Evolutionary conservation across 35 echinoderm and acorn worm genomes (phyloP), one percentile per base, ranked within the genome.

Genomic region (Apostichopus japonicus): DNA sequence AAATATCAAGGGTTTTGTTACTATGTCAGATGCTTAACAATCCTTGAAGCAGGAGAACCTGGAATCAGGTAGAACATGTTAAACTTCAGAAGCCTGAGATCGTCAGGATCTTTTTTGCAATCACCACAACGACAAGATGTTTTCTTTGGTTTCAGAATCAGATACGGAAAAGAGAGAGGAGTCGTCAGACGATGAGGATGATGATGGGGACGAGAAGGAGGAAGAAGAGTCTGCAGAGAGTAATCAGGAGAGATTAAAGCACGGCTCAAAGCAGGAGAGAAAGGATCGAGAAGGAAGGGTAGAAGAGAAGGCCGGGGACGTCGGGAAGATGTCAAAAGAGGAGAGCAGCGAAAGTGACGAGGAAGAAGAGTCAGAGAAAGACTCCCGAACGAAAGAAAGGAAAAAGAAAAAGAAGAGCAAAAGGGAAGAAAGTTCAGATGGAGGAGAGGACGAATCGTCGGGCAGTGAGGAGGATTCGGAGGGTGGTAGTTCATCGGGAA

Each of bases 361-460:
- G 84, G 84, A 67, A 8, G 84, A 87, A 16, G 84, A 87, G n/a
- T 25, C 27, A 6, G 54, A 57, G 17, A 87, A 62, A 19, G 84
- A 87, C 1, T 54, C 23, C 10, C 15, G 27, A 14, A 87, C 2
- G n/a, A 82, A 56, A 54, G 15, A 89, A 8, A 19, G 61, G 23
- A 87, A 87, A 55, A 87, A 87, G 58, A 56, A 63, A 25, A 23
- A 13, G 83, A 87, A 87, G 83, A 65, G 16, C 23, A 61, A 25
- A 44, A 71, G 51, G 86, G 24, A 89, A 63, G 56, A 65, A 23
- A 72, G 59, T 57, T 53, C 44, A 89, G 86, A 72, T 10, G 63
- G 33, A 8, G 58, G 24, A 87, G 86, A 87, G 23, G 58, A 87
- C 0, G 86, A 87, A 6, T 23, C 54, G 23, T 17, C 33, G 9